Percentiles rank a stretch among this genome's conserved stretches.
Evolutionary conservation across 2,113 vertebrate species (phyloP).

Genomic region (Chaetura pelagica): DNA sequence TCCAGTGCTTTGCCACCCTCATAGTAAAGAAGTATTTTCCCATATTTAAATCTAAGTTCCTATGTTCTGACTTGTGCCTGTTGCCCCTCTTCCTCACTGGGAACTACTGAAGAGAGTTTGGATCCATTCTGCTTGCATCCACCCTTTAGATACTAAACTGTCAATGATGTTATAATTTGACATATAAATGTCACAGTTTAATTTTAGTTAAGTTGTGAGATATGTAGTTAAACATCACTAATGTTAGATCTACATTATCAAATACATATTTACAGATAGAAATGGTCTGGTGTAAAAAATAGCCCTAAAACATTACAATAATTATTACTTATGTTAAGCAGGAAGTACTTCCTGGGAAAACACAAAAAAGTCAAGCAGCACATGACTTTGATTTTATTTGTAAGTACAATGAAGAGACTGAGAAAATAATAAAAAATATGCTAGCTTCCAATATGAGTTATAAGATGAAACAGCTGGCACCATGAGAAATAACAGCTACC

Average conservation of each 20-base stretch:
- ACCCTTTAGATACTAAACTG: neutral
- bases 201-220: neutral
- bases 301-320: neutral
- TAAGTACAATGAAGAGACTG: neutral
- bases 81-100: too few relatives aligned
- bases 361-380: neutral
- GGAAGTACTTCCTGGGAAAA: neutral
- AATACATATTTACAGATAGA: neutral
- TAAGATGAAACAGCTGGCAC: neutral
- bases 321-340: too few relatives aligned
- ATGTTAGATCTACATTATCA: neutral
- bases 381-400: neutral
- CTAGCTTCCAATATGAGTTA: neutral
- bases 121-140: too few relatives aligned
- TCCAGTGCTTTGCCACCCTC: too few relatives aligned
- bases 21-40: too few relatives aligned
- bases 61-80: too few relatives aligned
- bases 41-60: too few relatives aligned
- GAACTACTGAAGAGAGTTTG: too few relatives aligned
- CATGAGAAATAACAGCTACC: neutral
- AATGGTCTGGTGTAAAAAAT: neutral
- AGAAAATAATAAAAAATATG: neutral
- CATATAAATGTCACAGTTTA: neutral
- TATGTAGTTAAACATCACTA: neutral
- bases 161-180: neutral